Evolutionary conservation across 2,888 invertebrate genomes (phyloP).

Genomic region (Anoplius nigerrimus): DNA sequence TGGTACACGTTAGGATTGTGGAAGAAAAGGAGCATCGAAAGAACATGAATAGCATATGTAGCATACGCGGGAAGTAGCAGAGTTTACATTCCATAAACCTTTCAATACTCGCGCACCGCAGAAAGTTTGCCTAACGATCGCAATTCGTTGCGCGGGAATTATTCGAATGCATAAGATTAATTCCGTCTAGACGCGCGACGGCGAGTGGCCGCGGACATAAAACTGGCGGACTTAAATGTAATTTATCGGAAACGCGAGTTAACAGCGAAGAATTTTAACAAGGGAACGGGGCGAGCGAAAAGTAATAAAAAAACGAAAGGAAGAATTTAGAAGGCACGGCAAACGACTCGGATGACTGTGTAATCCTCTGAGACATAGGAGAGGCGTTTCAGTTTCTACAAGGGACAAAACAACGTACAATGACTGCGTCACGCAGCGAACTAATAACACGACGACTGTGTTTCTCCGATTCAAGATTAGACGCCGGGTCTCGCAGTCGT

Average conservation of each 20-base stretch:
- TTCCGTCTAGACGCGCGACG: too few relatives aligned
- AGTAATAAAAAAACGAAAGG: neutral
- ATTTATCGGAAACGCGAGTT: constrained; percentile 36
- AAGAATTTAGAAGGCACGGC: neutral
- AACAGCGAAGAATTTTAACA: neutral
- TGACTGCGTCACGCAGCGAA: constrained; percentile 12
- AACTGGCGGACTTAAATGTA: constrained; percentile 41
- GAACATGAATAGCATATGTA: too few relatives aligned
- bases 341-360: constrained; percentile 60
- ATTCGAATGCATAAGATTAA: too few relatives aligned
- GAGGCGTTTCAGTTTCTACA: constrained; percentile 70
- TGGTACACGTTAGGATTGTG: too few relatives aligned
- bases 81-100: too few relatives aligned
- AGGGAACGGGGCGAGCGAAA: neutral
- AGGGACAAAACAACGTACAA: constrained; percentile 59
- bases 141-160: too few relatives aligned
- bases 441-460: neutral
- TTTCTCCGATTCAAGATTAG: constrained; percentile 29
- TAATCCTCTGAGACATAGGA: constrained; percentile 64
- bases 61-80: too few relatives aligned
- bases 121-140: too few relatives aligned
- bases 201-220: too few relatives aligned
- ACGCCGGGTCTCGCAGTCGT: constrained; percentile 1
- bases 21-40: too few relatives aligned
- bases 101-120: too few relatives aligned